Conservation (phyloP, 2,888 invertebrate genomes). For the Himalopsyche japonica region DNA sequence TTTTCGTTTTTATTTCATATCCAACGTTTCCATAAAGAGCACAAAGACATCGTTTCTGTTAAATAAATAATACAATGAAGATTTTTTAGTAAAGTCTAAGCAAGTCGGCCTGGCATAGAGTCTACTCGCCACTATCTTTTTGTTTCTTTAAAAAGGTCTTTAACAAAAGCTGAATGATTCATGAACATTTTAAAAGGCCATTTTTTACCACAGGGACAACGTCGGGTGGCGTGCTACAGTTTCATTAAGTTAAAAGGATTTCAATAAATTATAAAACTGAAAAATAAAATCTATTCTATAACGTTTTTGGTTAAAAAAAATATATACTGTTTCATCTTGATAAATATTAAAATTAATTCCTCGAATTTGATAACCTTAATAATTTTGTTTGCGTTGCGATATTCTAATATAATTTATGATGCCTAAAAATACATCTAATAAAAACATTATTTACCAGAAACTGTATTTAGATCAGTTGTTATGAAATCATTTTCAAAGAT, state of each 20-base stretch:
- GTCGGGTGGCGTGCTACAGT: neutral
- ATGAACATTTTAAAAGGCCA: neutral
- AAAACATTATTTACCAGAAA: too few relatives aligned
- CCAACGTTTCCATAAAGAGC: neutral
- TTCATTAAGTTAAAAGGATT: neutral
- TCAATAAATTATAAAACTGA: neutral
- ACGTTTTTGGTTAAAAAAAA: too few relatives aligned
- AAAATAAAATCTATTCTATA: too few relatives aligned
- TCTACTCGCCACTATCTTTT: neutral
- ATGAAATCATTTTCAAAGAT: too few relatives aligned
- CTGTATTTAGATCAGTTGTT: too few relatives aligned
- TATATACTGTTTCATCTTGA: too few relatives aligned
- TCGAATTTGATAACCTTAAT: too few relatives aligned
- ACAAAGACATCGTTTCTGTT: neutral
- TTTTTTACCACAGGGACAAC: neutral
- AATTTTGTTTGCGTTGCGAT: too few relatives aligned
- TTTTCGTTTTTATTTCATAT: neutral
- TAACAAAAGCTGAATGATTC: neutral
- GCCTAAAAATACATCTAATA: too few relatives aligned
- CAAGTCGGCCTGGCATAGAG: neutral
- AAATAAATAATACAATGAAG: neutral
- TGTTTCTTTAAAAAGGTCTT: neutral
- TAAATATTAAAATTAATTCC: too few relatives aligned
- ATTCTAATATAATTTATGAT: too few relatives aligned
- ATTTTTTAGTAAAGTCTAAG: neutral